These are phyloP conservation scores for Trichopria drosophilae DNA, from an alignment of 2,888 invertebrate genomes.

Conservation along the genomic window DNA sequence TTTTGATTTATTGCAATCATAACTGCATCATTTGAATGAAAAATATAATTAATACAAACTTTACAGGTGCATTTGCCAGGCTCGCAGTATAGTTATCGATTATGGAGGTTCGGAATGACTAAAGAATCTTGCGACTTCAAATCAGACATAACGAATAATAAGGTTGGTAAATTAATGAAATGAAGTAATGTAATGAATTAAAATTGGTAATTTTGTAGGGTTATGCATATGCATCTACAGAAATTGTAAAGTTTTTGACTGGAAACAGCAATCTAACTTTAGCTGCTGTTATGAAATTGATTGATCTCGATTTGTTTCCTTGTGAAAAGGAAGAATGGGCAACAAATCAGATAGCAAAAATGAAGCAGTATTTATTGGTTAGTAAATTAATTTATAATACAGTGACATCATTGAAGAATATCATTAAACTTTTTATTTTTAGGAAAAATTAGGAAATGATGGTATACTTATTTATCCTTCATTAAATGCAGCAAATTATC, in stretches of 20 bases:
- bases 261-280: constrained; percentile 69
- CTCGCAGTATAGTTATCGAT: constrained; percentile 63
- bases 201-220: constrained; percentile 35
- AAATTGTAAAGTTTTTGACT: constrained; percentile 59
- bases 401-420: not conserved
- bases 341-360: constrained; percentile 62
- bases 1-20: constrained; percentile 35
- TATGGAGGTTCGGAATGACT: constrained; percentile 79
- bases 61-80: constrained; percentile 55
- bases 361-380: constrained; percentile 67
- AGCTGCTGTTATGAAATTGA: constrained; percentile 69
- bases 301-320: constrained; percentile 69
- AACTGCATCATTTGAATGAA: no score
- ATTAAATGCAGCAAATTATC: constrained; percentile 80
- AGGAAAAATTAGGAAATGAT: constrained; percentile 73
- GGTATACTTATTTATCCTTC: constrained; percentile 85
- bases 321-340: constrained; percentile 69
- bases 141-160: constrained; percentile 67
- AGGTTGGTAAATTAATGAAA: constrained; percentile 45
- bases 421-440: constrained; percentile 40
- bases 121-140: constrained; percentile 70
- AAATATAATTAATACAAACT: no score
- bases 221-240: constrained; percentile 45
- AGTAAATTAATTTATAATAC: constrained; percentile 41
- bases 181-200: not conserved